phyloP scores from a whole-genome alignment of 1,140 invertebrate genomes.

The Mylabris phalerata region DNA sequence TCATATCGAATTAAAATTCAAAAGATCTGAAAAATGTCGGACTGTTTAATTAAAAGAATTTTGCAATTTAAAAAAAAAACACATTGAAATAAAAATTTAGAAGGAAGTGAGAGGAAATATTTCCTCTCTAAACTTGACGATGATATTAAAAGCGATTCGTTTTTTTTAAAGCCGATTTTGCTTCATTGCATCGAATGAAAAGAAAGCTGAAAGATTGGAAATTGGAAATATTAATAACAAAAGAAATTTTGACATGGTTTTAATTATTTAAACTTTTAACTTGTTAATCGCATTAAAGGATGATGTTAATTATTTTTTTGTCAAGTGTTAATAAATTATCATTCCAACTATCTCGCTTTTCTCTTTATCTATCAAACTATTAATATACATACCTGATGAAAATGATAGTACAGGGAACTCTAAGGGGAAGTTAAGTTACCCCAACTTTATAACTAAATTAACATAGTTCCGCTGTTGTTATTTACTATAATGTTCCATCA shows the following conservation, averaged over 20 bases:
- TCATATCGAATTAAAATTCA: conserved; percentile 15
- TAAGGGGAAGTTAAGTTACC: conserved; percentile 16
- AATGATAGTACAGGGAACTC: conserved; percentile 1
- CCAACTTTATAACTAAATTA: conserved; percentile 22
- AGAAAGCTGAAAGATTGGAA: too few species aligned
- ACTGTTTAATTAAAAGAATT: conserved; percentile 15
- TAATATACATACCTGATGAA: neutral
- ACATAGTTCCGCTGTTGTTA: conserved; percentile 19
- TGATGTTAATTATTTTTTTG: too few species aligned
- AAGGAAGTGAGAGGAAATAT: neutral
- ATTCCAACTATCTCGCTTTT: too few species aligned
- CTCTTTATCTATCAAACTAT: too few species aligned
- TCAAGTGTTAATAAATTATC: too few species aligned
- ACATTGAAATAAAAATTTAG: neutral
- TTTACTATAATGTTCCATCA: conserved; percentile 15
- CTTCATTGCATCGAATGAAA: neutral
- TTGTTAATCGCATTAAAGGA: too few species aligned
- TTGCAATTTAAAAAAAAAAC: conserved; percentile 10
- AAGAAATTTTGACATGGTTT: too few species aligned
- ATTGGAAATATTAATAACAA: too few species aligned
- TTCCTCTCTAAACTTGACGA: neutral
- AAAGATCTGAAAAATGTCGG: conserved; percentile 8
- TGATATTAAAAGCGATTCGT: conserved; percentile 4
- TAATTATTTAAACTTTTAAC: too few species aligned
- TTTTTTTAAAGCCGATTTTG: conserved; percentile 6